Conservation (phyloP, 2,113 vertebrate species). For the Pelusios castaneus region DNA sequence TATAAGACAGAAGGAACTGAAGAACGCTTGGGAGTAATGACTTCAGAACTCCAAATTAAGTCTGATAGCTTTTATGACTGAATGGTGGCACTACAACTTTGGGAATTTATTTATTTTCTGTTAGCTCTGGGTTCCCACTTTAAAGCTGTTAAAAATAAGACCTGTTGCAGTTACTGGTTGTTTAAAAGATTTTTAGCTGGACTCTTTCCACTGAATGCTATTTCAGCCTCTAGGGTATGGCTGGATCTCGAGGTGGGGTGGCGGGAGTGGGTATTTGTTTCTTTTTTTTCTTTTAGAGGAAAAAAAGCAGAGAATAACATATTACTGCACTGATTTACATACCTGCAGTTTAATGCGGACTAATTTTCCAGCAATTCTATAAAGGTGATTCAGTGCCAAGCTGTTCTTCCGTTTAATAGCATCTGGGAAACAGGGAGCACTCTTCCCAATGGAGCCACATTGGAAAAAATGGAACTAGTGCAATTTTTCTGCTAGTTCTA, state of each 20-base stretch:
- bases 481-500: constrained; percentile 41
- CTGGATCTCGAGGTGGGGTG: too few species aligned
- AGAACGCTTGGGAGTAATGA: neutral
- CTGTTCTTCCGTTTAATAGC: constrained; percentile 59
- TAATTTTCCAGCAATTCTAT: constrained; percentile 47
- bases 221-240: neutral
- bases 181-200: neutral
- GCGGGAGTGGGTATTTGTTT: neutral
- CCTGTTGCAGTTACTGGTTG: neutral
- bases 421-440: constrained; percentile 36
- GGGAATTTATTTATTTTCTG: neutral
- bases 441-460: constrained; percentile 8
- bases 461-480: constrained; percentile 17
- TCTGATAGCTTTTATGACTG: constrained; percentile 30
- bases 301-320: neutral
- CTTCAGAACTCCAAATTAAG: constrained; percentile 4
- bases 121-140: neutral
- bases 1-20: neutral
- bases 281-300: neutral
- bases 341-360: constrained; percentile 56
- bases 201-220: neutral
- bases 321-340: constrained; percentile 42
- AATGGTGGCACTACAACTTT: neutral
- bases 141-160: neutral
- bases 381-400: constrained; percentile 53